These are phyloP conservation scores for Pangasianodon gigas DNA, from an alignment of 2,113 vertebrate species.

Conservation along the genomic window DNA sequence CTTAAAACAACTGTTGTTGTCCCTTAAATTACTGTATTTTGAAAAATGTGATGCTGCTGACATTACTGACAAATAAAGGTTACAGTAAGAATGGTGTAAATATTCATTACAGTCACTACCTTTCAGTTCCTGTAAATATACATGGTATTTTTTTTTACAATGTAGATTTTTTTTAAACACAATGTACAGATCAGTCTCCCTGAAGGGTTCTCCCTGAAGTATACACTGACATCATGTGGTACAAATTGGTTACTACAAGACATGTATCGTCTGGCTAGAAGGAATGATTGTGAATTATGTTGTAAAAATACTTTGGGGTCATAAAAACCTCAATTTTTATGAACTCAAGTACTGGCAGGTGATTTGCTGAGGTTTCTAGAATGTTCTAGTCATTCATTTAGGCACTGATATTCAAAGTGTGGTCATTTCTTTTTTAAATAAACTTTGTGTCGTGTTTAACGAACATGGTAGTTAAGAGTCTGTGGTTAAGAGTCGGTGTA, in stretches of 20 bases:
- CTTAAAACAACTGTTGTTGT: neutral
- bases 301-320: no score
- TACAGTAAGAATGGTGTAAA: neutral
- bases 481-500: neutral
- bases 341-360: neutral
- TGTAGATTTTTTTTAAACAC: neutral
- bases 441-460: neutral
- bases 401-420: neutral
- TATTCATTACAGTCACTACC: neutral
- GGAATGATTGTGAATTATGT: neutral
- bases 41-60: no score
- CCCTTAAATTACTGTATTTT: no score
- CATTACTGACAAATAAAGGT: no score
- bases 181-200: neutral
- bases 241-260: conserved; percentile 34
- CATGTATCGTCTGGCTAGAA: neutral
- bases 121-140: neutral
- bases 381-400: neutral
- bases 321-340: no score
- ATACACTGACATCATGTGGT: conserved; percentile 66
- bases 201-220: neutral
- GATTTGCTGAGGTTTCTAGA: neutral
- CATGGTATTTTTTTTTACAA: neutral
- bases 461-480: neutral
- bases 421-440: neutral